These are phyloP conservation scores for Drosophila leonis DNA, from an alignment of 2,888 invertebrate species.

Conservation along the genomic window DNA sequence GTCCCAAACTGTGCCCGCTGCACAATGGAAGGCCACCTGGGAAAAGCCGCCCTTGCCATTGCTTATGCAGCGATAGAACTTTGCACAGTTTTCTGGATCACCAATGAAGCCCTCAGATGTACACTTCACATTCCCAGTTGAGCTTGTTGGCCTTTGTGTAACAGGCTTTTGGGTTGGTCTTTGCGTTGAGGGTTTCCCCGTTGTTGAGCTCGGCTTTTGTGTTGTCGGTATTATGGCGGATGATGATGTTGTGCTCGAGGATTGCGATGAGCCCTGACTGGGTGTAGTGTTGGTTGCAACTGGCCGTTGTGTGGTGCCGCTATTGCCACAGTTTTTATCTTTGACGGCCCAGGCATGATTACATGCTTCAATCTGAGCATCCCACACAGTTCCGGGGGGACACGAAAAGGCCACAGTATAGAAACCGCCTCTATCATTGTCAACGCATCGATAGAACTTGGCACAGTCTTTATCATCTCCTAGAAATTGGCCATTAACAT, in stretches of 20 bases:
- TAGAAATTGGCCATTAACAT: slow-evolving; percentile 83
- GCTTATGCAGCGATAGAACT: slow-evolving; percentile 89
- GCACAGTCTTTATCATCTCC: slow-evolving; percentile 86
- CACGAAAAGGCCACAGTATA: slow-evolving; percentile 86
- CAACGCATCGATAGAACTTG: slow-evolving; percentile 88
- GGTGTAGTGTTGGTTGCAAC: slow-evolving; percentile 39
- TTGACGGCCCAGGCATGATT: slow-evolving; percentile 84
- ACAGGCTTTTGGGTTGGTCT: slow-evolving; percentile 31
- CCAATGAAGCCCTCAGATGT: slow-evolving; percentile 85
- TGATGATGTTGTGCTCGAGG: slow-evolving; percentile 18
- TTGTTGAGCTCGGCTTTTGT: slow-evolving; percentile 8
- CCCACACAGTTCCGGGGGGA: slow-evolving; percentile 88
- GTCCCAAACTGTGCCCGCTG: slow-evolving; percentile 89
- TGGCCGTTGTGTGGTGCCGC: slow-evolving; percentile 42
- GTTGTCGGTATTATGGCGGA: slow-evolving; percentile 16
- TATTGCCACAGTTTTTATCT: slow-evolving; percentile 68
- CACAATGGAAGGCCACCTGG: slow-evolving; percentile 89
- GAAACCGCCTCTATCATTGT: slow-evolving; percentile 85
- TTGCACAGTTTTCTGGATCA: slow-evolving; percentile 87
- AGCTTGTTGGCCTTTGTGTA: slow-evolving; percentile 43
- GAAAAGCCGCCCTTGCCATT: slow-evolving; percentile 87
- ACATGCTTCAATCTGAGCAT: slow-evolving; percentile 87
- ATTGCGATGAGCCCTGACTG: slow-evolving; percentile 26
- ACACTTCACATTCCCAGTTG: slow-evolving; percentile 80
- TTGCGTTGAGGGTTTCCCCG: slow-evolving; percentile 16